Conservation (phyloP, 1,140 invertebrate genomes). For the Habropoda laboriosa region DNA sequence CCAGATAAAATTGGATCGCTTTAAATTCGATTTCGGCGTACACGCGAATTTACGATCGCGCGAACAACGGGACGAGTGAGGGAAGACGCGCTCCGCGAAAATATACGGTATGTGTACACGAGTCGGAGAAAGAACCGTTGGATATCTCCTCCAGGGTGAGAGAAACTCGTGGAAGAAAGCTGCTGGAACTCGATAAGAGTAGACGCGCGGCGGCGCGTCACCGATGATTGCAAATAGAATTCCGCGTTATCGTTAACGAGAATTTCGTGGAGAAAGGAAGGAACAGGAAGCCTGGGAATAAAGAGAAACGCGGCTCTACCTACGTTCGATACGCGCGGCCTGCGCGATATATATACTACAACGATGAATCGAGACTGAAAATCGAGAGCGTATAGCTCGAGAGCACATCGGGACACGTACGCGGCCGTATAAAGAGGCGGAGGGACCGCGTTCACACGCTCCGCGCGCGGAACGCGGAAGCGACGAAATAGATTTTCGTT, state of each 20-base stretch:
- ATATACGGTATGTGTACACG: background rate
- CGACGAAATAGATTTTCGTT: slow-evolving; percentile 73
- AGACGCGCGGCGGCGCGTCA: slow-evolving; percentile 37
- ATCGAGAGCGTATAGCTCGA: too few species aligned
- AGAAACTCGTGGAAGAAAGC: background rate
- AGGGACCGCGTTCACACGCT: slow-evolving; percentile 58
- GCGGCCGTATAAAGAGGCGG: background rate
- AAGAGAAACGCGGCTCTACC: slow-evolving; percentile 47
- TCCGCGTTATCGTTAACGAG: slow-evolving; percentile 60
- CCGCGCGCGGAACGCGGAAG: slow-evolving; percentile 57
- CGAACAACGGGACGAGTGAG: background rate
- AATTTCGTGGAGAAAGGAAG: slow-evolving; percentile 60
- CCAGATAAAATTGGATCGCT: slow-evolving; percentile 2
- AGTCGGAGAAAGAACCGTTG: background rate
- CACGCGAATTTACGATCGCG: slow-evolving; percentile 24
- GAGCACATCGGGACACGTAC: too few species aligned
- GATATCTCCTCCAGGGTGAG: background rate
- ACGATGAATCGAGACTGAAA: slow-evolving; percentile 54
- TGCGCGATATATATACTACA: too few species aligned
- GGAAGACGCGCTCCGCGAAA: background rate
- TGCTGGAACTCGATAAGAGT: slow-evolving; percentile 35
- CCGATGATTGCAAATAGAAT: slow-evolving; percentile 62
- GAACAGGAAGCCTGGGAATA: slow-evolving; percentile 50
- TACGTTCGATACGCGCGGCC: slow-evolving; percentile 42
- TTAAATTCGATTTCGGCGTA: slow-evolving; percentile 8